These are phyloP conservation scores for Drosophila pachea DNA, from an alignment of 1,140 invertebrate species.

Conservation along the genomic window DNA sequence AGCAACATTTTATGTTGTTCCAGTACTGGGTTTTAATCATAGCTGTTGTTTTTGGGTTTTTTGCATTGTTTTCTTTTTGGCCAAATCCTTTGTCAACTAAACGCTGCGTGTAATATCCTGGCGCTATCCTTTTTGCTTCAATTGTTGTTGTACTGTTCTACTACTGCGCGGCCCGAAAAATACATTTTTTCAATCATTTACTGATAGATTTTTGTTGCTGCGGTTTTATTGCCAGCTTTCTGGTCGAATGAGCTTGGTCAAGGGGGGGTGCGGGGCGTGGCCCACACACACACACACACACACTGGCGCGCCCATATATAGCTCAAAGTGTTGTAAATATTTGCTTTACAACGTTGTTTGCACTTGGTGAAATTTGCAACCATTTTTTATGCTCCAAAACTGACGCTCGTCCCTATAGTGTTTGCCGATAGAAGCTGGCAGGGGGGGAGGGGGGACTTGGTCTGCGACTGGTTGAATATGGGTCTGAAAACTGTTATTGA, in stretches of 20 bases:
- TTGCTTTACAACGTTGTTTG: constrained; percentile 67
- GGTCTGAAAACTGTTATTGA: constrained; percentile 27
- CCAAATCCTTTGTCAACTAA: constrained; percentile 49
- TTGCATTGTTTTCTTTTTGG: constrained; percentile 12
- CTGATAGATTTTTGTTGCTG: constrained; percentile 53
- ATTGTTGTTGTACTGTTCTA: constrained; percentile 4
- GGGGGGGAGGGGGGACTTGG: not conserved
- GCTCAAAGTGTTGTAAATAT: constrained; percentile 73
- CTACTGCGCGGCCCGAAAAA: constrained; percentile 18
- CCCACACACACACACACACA: constrained; percentile 15
- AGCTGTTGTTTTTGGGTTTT: constrained; percentile 10
- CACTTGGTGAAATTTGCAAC: constrained; percentile 66
- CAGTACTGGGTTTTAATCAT: not conserved
- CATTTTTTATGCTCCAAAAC: constrained; percentile 57
- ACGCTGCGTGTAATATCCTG: constrained; percentile 38
- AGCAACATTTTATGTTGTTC: constrained; percentile 29
- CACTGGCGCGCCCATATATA: constrained; percentile 17
- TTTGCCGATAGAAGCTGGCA: not conserved
- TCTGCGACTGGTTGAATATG: constrained; percentile 1
- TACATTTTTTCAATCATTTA: constrained; percentile 62
- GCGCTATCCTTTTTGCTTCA: constrained; percentile 9
- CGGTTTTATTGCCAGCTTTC: constrained; percentile 42
- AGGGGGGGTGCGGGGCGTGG: constrained; percentile 10
- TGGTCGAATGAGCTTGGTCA: constrained; percentile 33
- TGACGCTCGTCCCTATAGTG: constrained; percentile 24